Base-by-base conservation (phyloP, 2,888 invertebrate species). In the Xanthorhoe designata region DNA sequence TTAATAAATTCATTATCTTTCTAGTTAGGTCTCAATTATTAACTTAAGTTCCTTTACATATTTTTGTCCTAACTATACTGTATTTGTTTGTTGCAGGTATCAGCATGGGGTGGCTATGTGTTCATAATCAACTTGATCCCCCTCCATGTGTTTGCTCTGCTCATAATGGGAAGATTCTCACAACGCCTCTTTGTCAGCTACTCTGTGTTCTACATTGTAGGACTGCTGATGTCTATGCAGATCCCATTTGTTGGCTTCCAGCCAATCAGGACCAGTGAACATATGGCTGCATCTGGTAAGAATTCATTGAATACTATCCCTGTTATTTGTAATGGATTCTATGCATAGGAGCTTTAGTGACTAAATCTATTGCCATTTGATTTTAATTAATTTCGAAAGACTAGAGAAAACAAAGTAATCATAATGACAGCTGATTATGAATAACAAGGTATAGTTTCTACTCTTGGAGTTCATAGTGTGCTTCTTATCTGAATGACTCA, bases 101-200 rank as follows among this genome's bases (percentile, higher is more conserved):
- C 99, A 70, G 99, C 99, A 74, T 99, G 99, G 99, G 99, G 99
- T 77, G 99, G 99, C 72, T 99, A 99, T 85, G 99, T 99, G 49
- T 99, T 99, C 88, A 99, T 99, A 80, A 99, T 99, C 85, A 99
- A 99, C 92, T 94, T 99, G 83, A 99, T 99, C 75, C 99, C 99
- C 0, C 95, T 99, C 10, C 99, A 99, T 85, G 99, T 99, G 4
- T 99, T 99, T 91, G 96, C 97, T 1, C 94, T 99, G 49, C 94
- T 99, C 52, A 91, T 99, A 53, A 99, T 99, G 98, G 99, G 99
- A 49, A 95, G 99, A 61, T 99, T 96, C 91, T 99, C 99, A 0
- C 96, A 97, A 82, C 95, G 98, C 56, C 94, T 99, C 56, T 98
- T 99, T 84, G 98, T 97, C 77, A 99, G 99, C 82, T 99, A 99